Conservation (phyloP, 2,797 vertebrate genomes). For the Rhabdophis nuchalis region DNA sequence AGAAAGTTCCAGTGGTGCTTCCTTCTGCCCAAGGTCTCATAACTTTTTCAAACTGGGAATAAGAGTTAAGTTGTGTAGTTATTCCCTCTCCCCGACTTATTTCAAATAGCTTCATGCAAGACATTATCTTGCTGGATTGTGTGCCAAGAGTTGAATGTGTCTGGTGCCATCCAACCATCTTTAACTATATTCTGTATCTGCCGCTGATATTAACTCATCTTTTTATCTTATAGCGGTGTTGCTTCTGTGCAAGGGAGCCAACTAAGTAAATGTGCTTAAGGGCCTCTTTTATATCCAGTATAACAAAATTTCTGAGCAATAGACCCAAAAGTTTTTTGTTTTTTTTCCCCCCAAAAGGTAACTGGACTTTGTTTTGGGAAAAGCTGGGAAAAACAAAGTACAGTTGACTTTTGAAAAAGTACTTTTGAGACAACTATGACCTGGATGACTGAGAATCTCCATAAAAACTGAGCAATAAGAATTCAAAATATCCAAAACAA, state of each 20-base stretch:
- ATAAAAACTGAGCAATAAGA: neutral
- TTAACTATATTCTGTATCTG: neutral
- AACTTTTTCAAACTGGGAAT: neutral
- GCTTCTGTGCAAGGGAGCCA: neutral
- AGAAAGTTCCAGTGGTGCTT: neutral
- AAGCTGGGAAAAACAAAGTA: neutral
- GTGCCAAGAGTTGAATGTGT: neutral
- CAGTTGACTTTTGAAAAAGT: neutral
- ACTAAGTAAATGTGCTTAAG: neutral
- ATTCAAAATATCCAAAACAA: neutral
- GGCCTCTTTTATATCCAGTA: neutral
- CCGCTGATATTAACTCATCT: neutral
- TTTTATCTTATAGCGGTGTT: neutral
- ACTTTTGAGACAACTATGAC: neutral
- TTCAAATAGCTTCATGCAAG: neutral
- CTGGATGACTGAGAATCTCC: neutral
- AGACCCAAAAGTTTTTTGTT: neutral
- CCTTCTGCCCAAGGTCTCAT: neutral
- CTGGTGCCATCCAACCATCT: neutral
- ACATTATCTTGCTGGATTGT: neutral
- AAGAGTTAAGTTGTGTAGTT: neutral
- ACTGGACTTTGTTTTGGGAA: neutral
- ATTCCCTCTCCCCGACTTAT: neutral
- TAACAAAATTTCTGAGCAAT: neutral
- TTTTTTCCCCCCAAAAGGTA: neutral